Conservation (phyloP, 2,797 vertebrate species). For the Poliocrania exsul region DNA sequence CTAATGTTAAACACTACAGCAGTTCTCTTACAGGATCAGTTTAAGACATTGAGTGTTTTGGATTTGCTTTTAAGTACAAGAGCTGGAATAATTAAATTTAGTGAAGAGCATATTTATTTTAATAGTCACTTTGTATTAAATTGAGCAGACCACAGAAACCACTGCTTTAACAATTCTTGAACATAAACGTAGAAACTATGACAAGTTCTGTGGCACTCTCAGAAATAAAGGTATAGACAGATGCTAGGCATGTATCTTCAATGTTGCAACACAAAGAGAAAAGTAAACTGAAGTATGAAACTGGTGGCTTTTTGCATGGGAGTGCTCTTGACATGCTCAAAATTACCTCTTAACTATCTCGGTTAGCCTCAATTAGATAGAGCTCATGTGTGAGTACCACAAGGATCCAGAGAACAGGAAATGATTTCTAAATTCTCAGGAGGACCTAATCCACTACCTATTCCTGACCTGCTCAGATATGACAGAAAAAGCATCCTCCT, state of each 20-base stretch:
- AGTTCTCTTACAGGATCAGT: neutral
- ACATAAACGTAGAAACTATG: neutral
- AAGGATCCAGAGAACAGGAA: neutral
- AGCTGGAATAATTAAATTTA: neutral
- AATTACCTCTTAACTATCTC: neutral
- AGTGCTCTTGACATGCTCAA: neutral
- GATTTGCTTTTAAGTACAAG: neutral
- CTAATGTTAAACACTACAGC: neutral
- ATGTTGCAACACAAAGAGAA: accelerated
- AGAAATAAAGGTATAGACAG: neutral
- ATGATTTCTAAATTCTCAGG: neutral
- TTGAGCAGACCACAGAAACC: neutral
- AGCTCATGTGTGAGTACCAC: neutral
- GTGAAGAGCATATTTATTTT: neutral
- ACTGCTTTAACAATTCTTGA: neutral
- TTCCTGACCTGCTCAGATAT: neutral
- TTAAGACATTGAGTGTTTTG: neutral
- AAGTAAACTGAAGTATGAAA: neutral
- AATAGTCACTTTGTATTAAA: neutral
- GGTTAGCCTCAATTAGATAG: neutral
- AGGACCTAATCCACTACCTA: neutral
- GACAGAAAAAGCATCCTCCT: neutral
- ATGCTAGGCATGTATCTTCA: neutral
- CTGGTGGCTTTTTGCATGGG: neutral
- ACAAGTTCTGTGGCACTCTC: neutral